Evolutionary conservation across 2,888 invertebrate species (phyloP).

Genomic region (Leptarthrus brevirostris): DNA sequence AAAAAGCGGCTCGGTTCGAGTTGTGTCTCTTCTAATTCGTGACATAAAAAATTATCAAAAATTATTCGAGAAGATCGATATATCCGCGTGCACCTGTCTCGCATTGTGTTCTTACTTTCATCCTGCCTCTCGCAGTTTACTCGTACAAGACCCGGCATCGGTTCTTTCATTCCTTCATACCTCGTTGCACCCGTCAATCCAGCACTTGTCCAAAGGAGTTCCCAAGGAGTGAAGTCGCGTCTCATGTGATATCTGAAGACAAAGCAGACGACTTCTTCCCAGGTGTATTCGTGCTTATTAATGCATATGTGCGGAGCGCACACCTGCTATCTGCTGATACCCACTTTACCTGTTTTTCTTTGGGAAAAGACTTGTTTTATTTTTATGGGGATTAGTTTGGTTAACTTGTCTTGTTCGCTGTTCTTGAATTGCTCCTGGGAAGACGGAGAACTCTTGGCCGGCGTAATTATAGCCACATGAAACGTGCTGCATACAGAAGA

Average conservation of each 20-base stretch:
- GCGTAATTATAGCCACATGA: background rate
- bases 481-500: background rate
- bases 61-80: background rate
- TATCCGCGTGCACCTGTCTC: background rate
- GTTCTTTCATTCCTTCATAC: background rate
- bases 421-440: background rate
- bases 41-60: background rate
- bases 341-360: constrained; percentile 41
- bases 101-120: background rate
- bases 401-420: background rate
- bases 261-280: constrained; percentile 4
- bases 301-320: constrained; percentile 14
- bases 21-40: background rate
- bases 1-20: background rate
- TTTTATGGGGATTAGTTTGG: background rate
- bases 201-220: background rate
- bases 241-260: constrained; percentile 23
- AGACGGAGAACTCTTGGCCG: background rate
- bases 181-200: background rate
- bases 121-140: background rate
- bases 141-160: background rate
- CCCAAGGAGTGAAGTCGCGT: background rate
- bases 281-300: constrained; percentile 36
- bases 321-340: constrained; percentile 48
- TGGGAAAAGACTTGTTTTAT: constrained; percentile 32